These are phyloP conservation scores for Nemotelus nigrinus DNA, from an alignment of 2,888 invertebrate species.

Conservation along the genomic window DNA sequence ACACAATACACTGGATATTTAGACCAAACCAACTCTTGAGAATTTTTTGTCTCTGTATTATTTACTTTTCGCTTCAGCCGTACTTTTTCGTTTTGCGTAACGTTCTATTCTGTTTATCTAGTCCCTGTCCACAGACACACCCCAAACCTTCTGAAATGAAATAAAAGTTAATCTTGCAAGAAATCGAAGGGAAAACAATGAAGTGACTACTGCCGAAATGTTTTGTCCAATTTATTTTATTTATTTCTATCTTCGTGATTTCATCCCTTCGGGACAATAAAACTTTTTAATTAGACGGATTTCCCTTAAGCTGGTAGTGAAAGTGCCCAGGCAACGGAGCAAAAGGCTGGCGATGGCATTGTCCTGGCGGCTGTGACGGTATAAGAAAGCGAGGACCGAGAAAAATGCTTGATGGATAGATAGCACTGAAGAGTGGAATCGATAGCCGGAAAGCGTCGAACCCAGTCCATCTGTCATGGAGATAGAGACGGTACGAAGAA, in stretches of 20 bases:
- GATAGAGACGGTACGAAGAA: neutral
- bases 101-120: neutral
- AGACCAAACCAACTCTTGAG: neutral
- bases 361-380: no score
- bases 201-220: neutral
- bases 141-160: neutral
- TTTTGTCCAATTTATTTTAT: neutral
- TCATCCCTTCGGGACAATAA: constrained; percentile 24
- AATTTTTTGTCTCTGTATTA: neutral
- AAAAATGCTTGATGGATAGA: no score
- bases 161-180: constrained; percentile 35
- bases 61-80: neutral
- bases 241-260: neutral
- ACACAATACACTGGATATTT: neutral
- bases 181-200: constrained; percentile 1
- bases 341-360: no score
- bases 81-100: neutral
- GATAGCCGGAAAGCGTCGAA: no score
- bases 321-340: no score
- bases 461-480: no score
- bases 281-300: constrained; percentile 40
- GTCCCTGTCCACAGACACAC: neutral
- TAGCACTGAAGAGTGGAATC: no score
- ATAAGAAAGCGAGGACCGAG: neutral
- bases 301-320: neutral